Conservation (phyloP, 2,888 invertebrate species). For the Pteria penguin region DNA sequence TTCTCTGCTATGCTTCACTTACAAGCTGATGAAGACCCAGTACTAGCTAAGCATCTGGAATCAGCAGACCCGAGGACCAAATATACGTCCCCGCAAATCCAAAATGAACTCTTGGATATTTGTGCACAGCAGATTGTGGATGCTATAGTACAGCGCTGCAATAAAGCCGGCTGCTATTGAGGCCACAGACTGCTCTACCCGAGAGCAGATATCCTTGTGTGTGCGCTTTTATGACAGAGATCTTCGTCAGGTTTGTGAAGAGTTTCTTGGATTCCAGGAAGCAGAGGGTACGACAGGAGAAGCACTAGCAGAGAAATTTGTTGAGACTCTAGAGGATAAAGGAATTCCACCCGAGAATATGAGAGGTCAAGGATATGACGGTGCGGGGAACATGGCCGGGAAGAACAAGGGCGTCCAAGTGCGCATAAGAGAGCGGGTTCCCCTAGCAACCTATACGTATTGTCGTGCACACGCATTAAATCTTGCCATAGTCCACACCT, state of each 20-base stretch:
- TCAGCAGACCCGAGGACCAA: not conserved
- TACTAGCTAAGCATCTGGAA: slow-evolving; percentile 1
- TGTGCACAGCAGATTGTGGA: too few species aligned
- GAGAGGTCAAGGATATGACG: slow-evolving; percentile 42
- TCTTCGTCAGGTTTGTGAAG: not conserved
- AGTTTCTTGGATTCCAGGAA: slow-evolving; percentile 11
- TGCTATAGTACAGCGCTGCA: too few species aligned
- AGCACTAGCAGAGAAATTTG: slow-evolving; percentile 2
- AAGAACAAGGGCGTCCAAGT: slow-evolving; percentile 32
- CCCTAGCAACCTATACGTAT: slow-evolving; percentile 32
- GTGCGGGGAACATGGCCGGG: slow-evolving; percentile 43
- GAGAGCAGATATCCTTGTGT: slow-evolving; percentile 19
- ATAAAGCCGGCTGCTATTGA: too few species aligned
- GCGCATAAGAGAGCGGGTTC: slow-evolving; percentile 25
- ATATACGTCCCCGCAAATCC: slow-evolving; percentile 4
- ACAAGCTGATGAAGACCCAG: not conserved
- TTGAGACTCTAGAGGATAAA: slow-evolving; percentile 11
- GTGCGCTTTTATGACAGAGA: slow-evolving; percentile 5
- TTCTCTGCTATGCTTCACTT: slow-evolving; percentile 12
- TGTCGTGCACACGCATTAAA: slow-evolving; percentile 34
- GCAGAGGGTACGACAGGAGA: slow-evolving; percentile 11
- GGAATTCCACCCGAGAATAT: slow-evolving; percentile 23
- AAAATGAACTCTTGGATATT: slow-evolving; percentile 20
- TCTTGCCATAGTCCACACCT: slow-evolving; percentile 30
- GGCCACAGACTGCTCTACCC: slow-evolving; percentile 21